Evolutionary conservation across 2,888 invertebrate genomes (phyloP), one percentile per base, ranked within the genome.

Genomic region (Xestoiulus laeticollis): DNA sequence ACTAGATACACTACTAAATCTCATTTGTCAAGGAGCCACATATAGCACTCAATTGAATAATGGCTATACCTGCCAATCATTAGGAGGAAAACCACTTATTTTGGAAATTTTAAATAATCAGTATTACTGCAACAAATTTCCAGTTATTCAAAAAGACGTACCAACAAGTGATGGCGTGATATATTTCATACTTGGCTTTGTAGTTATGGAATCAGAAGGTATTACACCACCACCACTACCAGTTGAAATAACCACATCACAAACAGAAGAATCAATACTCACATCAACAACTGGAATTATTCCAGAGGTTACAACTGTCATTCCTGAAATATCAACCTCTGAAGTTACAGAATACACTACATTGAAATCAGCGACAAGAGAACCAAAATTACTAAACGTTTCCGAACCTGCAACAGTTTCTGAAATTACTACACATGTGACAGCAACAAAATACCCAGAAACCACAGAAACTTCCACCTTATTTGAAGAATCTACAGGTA

Each of bases 111-210:
- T 14, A 85, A 30, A 87, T 16, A 43, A 85, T 33, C 78, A 87
- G 43, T 48, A 85, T 85, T 87, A 85, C 26, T 43, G 84, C 44
- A 87, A 87, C 85, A 53, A 85, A n/a, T 44, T 87, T 30, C 44
- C 32, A 22, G 22, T 87, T 1, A 53, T 87, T 19, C n/a, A n/a
- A 14, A 14, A 26, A 6, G 87, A 87, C 48, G 12, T 87, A 19
- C 53, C 53, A 22, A 44, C 87, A n/a, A 53, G 22, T 6, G 85
- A 87, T 85, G 87, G 87, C 16, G 85, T 87, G 22, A n/a, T 87
- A 2, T 44, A 87, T 43, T 85, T 87, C 30, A 33, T 87, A 0
- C 22, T 83, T 3, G 87, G 38, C 22, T 43, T 87, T 22, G n/a
- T 87, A n/a, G 26, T 26, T 3, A 6, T 19, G 12, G 48, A 59